A percentile compares a stretch with the other conserved stretches of the same genome.
phyloP scores from a whole-genome alignment of 1,140 invertebrate species.

The Brachionus calyciflorus region DNA sequence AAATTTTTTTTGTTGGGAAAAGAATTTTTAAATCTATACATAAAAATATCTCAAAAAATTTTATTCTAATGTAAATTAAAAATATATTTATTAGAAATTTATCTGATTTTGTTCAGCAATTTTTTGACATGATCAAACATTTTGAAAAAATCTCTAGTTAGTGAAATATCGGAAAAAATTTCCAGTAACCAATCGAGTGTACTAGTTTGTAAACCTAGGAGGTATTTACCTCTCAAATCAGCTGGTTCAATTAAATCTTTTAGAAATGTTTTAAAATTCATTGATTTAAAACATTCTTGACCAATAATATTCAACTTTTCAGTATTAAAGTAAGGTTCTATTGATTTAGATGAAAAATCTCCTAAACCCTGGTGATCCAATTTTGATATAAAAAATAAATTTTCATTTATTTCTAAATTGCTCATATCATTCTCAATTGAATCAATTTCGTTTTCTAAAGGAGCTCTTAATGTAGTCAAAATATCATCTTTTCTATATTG shows the following conservation, averaged over 20 bases:
- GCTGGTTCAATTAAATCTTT: not conserved
- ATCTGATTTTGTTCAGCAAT: conserved; percentile 22
- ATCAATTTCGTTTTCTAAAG: conserved; percentile 14
- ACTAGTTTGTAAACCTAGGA: conserved; percentile 5
- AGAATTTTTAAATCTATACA: too few relatives aligned
- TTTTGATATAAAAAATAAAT: conserved; percentile 15
- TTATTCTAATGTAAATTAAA: too few relatives aligned
- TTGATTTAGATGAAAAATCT: not conserved
- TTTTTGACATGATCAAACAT: conserved; percentile 28
- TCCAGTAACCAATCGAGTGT: conserved; percentile 25
- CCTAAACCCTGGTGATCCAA: not conserved
- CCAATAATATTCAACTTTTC: conserved; percentile 41
- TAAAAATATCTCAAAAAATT: too few relatives aligned
- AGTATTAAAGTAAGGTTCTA: not conserved
- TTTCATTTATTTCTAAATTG: conserved; percentile 17
- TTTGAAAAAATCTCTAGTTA: conserved; percentile 23
- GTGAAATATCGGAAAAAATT: conserved; percentile 7
- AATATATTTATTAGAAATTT: not conserved
- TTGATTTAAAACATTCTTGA: not conserved
- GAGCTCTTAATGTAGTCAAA: conserved; percentile 1
- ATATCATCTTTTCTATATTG: conserved; percentile 42
- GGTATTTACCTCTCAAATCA: conserved; percentile 6
- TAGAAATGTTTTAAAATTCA: not conserved
- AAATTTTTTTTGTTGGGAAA: too few relatives aligned
- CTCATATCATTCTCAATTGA: conserved; percentile 25